Base-by-base conservation (phyloP, 2,888 invertebrate species). In the Ditula angustiorana region DNA sequence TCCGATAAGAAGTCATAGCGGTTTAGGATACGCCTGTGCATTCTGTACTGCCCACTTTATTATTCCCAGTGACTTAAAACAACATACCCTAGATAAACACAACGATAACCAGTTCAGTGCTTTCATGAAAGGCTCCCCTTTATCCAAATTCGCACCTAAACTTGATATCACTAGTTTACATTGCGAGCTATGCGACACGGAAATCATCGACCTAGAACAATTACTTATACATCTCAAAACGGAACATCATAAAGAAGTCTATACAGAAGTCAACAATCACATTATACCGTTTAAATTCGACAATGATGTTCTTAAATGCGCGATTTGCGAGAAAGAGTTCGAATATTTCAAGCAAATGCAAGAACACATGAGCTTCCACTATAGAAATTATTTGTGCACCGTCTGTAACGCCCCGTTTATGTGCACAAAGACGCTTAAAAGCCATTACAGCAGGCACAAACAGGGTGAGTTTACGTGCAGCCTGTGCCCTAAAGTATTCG, bases 361-460 rank as follows among this genome's bases (percentile, higher is more conserved):
- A 7, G 75, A 78, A 21, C 88, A 89, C 53, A 83, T 86, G 80
- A 79, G 80, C 13, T 67, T 63, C 0, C 88, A 89, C 63, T 83
- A 77, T 35, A 78, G 75, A 23, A 86, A 85, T 68, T 84, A 72
- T 47, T 64, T 81, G 2, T 89, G 89, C 47, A 76, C 80, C 0
- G 66, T 77, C 0, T 82, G 82, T 41, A 71, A 75, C 21, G 66
- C 68, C 1, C 76, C 78, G 2, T 82, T 77, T 37, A 69, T 75
- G 0, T 57, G 44, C 21, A 21, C 19, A n/a, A 57, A 13, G 11
- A n/a, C 16, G 0, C 44, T 57, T 8, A 26, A n/a, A 23, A 30
- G 10, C 21, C 56, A 57, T n/a, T 21, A 11, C 8, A 30, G 5
- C 2, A n/a, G 10, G 8, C 56, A 57, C 44, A 46, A 46, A 10